These are phyloP conservation scores for Acleris holmiana DNA, from an alignment of 2,888 invertebrate species.

Conservation along the genomic window DNA sequence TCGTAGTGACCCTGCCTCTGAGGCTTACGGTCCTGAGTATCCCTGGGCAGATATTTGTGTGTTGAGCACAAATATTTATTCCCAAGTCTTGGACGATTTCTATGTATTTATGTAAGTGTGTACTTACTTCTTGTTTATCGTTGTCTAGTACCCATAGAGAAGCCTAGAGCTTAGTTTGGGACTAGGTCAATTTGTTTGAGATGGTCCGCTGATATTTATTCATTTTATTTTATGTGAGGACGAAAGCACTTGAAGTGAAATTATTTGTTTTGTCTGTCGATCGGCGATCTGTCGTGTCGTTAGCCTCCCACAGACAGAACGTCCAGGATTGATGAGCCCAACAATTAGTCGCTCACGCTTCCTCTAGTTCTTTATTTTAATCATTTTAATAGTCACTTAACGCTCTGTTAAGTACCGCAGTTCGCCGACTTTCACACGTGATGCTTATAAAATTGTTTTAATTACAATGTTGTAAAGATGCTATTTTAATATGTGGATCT, in stretches of 20 bases:
- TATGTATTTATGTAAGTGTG: too few species aligned
- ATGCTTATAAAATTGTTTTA: slow-evolving; percentile 54
- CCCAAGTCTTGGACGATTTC: too few species aligned
- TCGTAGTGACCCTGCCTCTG: too few species aligned
- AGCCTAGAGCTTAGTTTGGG: too few species aligned
- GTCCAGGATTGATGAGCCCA: slow-evolving; percentile 26
- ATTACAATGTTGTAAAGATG: slow-evolving; percentile 8
- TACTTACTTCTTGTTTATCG: too few species aligned
- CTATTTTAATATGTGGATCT: slow-evolving; percentile 9
- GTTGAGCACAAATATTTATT: too few species aligned
- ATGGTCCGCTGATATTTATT: too few species aligned
- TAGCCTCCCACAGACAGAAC: slow-evolving; percentile 27
- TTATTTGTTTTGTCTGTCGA: background rate
- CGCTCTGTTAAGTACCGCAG: slow-evolving; percentile 67
- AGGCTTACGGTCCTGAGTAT: too few species aligned
- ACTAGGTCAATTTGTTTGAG: too few species aligned
- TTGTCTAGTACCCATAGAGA: too few species aligned
- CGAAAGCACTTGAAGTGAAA: background rate
- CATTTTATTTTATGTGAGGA: too few species aligned
- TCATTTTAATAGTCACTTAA: slow-evolving; percentile 52
- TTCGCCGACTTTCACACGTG: slow-evolving; percentile 64
- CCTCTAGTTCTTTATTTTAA: slow-evolving; percentile 32
- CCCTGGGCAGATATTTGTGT: too few species aligned
- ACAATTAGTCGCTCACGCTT: slow-evolving; percentile 26
- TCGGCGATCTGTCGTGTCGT: slow-evolving; percentile 41